Evolutionary conservation across 2,797 vertebrate species (phyloP).

Genomic region (Spondyliosoma cantharus): DNA sequence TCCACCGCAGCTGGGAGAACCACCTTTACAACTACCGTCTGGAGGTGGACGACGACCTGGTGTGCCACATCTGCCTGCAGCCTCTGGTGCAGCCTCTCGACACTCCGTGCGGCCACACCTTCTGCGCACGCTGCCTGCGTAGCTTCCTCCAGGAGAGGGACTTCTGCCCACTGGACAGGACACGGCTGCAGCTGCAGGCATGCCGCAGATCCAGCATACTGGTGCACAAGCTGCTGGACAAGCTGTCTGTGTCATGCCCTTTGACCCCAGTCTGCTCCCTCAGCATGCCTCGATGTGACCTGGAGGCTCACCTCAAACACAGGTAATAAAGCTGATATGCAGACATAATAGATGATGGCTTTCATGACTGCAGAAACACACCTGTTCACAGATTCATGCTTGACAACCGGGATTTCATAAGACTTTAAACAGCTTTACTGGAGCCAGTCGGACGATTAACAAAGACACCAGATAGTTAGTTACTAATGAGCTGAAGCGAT

Average conservation of each 20-base stretch:
- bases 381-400: not conserved
- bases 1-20: slow-evolving; percentile 95
- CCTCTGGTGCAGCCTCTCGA: slow-evolving; percentile 96
- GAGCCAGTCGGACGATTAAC: slow-evolving; percentile 1
- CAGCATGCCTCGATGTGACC: slow-evolving; percentile 96
- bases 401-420: not conserved
- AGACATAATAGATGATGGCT: not conserved
- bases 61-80: slow-evolving; percentile 99
- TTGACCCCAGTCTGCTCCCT: slow-evolving; percentile 88
- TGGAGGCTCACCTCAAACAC: slow-evolving; percentile 97
- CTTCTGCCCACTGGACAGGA: slow-evolving; percentile 96
- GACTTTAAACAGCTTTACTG: slow-evolving; percentile 17
- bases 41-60: slow-evolving; percentile 97
- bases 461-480: not conserved
- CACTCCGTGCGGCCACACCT: slow-evolving; percentile 98
- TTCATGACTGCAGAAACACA: slow-evolving; percentile 10
- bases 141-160: slow-evolving; percentile 98
- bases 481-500: not conserved
- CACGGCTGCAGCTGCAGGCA: slow-evolving; percentile 92
- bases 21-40: slow-evolving; percentile 98
- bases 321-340: slow-evolving; percentile 83
- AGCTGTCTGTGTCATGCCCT: slow-evolving; percentile 93
- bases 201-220: slow-evolving; percentile 98
- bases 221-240: slow-evolving; percentile 98
- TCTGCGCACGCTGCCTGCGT: slow-evolving; percentile 96